Base-by-base conservation (phyloP, 2,797 vertebrate species). In the Leptatherina wallacei region DNA sequence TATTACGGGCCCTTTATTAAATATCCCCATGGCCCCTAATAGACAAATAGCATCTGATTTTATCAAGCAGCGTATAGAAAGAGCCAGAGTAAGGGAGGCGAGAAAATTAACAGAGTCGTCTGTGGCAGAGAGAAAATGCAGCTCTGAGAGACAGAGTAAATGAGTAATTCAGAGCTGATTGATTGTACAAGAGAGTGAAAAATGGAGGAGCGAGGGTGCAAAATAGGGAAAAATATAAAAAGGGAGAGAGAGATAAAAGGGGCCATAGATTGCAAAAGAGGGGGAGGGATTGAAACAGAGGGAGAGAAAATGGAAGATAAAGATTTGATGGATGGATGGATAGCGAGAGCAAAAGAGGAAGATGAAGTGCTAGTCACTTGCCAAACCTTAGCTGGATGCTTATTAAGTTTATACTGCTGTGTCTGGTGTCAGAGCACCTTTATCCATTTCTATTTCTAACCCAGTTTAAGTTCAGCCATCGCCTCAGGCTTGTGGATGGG, bases 41-140 rank as follows among this genome's bases (percentile, higher is more conserved):
- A 94, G 94, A 92, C 94, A 89, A 89, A 93, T 92, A 90, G 92
- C 91, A 89, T 92, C 90, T 92, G 91, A 93, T 93, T 91, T 89
- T 82, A 89, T 92, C 90, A 90, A 73, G 67, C 38, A 55, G 77
- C 83, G 78, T 77, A 74, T 71, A 73, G 87, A 86, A 73, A 71
- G 77, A 78, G 82, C 74, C 64, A 74, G 83, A 76, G 72, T 3
- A 38, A 78, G 77, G 72, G 77, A 82, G 83, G 84, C 62, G 30
- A 78, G 86, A 87, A 88, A 90, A 91, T 92, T 81, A 92, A 84
- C 73, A 3, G 71, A 84, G 80, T 88, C 81, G 81, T 88, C n/a
- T 36, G 82, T 61, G 88, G 80, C 78, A 42, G 79, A 77, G 87
- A 88, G 83, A 90, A 86, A 88, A 89, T 87, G 85, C 78, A 85